Conservation (phyloP, 1,140 invertebrate species). For the Stenopsyche tienmushanensis region DNA sequence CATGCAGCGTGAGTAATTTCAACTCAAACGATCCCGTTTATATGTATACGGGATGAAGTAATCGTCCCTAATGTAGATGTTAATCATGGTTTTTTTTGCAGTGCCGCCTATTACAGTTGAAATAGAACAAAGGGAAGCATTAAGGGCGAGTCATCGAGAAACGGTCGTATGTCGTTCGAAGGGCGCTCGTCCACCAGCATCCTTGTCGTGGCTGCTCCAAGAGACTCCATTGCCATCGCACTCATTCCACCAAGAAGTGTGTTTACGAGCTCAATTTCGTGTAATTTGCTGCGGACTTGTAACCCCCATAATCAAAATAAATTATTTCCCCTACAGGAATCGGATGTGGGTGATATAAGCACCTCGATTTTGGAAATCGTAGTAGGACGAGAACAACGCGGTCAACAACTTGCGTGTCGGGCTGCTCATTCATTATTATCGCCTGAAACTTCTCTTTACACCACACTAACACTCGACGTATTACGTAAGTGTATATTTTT, state of each 20-base stretch:
- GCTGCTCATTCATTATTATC: slow-evolving; percentile 19
- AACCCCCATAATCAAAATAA: too few species aligned
- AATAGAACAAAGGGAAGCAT: slow-evolving; percentile 13
- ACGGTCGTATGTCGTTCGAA: slow-evolving; percentile 4
- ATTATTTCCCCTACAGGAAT: slow-evolving; percentile 3
- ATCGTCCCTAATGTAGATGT: too few species aligned
- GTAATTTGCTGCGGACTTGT: neutral
- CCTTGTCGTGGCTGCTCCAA: slow-evolving; percentile 20
- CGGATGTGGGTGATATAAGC: slow-evolving; percentile 17
- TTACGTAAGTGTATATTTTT: slow-evolving; percentile 24
- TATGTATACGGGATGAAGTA: neutral
- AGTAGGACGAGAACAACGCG: slow-evolving; percentile 19
- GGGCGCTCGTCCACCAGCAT: slow-evolving; percentile 19
- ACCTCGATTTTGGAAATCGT: slow-evolving; percentile 18
- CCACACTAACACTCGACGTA: slow-evolving; percentile 24
- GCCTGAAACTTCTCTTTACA: slow-evolving; percentile 9
- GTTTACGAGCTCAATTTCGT: neutral
- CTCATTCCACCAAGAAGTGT: slow-evolving; percentile 15
- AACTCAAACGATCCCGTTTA: neutral
- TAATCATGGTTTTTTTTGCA: too few species aligned
- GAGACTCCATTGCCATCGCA: slow-evolving; percentile 15
- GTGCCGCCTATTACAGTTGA: slow-evolving; percentile 16
- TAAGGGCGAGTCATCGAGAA: slow-evolving; percentile 14
- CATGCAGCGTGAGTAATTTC: slow-evolving; percentile 24
- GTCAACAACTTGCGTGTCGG: slow-evolving; percentile 26